A percentile compares a stretch with the other conserved stretches of the same genome.
Conservation (phyloP, 2,113 vertebrate genomes). For the Spilogale gracilis region DNA sequence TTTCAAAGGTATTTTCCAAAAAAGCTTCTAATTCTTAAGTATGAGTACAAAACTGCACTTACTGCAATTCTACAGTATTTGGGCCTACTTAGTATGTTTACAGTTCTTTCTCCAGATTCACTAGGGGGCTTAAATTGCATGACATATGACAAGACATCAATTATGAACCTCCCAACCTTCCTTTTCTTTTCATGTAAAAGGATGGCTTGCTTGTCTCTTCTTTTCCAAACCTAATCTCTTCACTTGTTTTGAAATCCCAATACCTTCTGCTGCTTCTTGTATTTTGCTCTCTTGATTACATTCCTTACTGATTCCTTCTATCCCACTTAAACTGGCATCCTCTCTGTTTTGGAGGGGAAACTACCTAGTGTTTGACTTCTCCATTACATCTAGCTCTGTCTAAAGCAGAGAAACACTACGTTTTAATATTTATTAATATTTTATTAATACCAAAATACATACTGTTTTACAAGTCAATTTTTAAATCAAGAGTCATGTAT, state of each 20-base stretch:
- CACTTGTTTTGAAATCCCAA: neutral
- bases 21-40: conserved; percentile 12
- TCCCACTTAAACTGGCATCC: neutral
- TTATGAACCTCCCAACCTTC: neutral
- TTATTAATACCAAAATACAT: conserved; percentile 34
- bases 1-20: conserved; percentile 1
- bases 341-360: neutral
- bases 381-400: neutral
- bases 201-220: neutral
- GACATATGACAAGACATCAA: neutral
- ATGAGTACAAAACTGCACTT: neutral
- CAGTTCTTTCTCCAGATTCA: conserved; percentile 42
- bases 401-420: conserved; percentile 14
- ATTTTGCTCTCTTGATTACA: neutral
- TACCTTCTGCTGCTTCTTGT: neutral
- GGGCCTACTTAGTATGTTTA: neutral
- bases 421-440: neutral
- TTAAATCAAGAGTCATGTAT: neutral
- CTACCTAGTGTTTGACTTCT: conserved; percentile 27
- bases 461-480: conserved; percentile 4
- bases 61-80: conserved; percentile 20
- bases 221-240: conserved; percentile 31
- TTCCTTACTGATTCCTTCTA: conserved; percentile 37
- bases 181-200: conserved; percentile 5
- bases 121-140: neutral